Evolutionary conservation across 2,113 vertebrate genomes (phyloP).

Genomic region (Xiphophorus couchianus): DNA sequence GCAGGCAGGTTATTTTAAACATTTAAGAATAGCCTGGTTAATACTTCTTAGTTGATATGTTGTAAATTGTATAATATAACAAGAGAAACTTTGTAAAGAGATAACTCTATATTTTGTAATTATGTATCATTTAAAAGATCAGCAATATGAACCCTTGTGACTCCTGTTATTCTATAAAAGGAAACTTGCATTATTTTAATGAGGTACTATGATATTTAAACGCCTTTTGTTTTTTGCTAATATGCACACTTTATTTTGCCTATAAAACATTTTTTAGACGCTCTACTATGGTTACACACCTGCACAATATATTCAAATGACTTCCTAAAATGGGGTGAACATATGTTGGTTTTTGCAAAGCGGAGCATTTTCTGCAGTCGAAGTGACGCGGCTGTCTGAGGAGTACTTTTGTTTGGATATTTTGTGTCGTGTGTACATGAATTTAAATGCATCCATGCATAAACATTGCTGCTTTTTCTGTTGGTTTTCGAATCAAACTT

Average conservation of each 20-base stretch:
- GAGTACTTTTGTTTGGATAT: constrained; percentile 67
- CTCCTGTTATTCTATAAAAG: constrained; percentile 79
- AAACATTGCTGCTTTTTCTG: constrained; percentile 77
- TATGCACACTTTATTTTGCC: constrained; percentile 79
- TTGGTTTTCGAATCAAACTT: constrained; percentile 59
- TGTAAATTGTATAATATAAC: constrained; percentile 98
- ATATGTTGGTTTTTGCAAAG: constrained; percentile 39
- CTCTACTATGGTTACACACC: constrained; percentile 73
- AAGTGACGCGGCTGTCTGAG: constrained; percentile 15
- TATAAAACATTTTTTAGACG: constrained; percentile 63
- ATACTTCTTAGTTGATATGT: constrained; percentile 89
- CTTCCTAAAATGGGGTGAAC: constrained; percentile 38
- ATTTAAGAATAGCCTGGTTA: constrained; percentile 87
- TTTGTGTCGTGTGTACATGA: constrained; percentile 70
- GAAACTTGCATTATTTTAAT: constrained; percentile 84
- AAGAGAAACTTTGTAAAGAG: constrained; percentile 96
- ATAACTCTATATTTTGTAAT: constrained; percentile 99
- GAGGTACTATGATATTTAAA: constrained; percentile 77
- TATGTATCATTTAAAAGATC: constrained; percentile 92
- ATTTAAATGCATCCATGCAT: constrained; percentile 61
- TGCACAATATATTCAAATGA: constrained; percentile 81
- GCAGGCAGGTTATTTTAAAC: constrained; percentile 91
- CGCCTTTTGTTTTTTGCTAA: constrained; percentile 79
- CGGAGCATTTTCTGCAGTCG: background rate
- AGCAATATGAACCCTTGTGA: constrained; percentile 96